These are phyloP conservation scores for Pyrrhia umbra DNA, from an alignment of 2,888 invertebrate species.

Conservation along the genomic window DNA sequence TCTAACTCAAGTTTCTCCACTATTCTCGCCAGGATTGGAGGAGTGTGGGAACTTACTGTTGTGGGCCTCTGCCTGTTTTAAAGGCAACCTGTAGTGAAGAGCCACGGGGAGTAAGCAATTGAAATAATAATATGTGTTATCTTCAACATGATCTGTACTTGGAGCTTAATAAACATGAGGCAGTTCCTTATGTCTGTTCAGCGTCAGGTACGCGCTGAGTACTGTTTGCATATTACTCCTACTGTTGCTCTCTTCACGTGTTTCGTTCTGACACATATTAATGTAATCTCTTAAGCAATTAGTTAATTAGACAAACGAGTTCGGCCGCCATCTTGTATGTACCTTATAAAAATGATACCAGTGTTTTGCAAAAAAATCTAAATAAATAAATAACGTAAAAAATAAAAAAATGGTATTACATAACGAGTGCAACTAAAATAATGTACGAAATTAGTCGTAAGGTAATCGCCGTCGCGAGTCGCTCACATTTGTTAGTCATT, in stretches of 20 bases:
- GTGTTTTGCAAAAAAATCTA: constrained; percentile 63
- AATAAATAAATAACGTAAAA: constrained; percentile 67
- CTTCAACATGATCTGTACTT: not conserved
- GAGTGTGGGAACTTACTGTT: too few relatives aligned
- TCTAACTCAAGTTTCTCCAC: not conserved
- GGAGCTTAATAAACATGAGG: not conserved
- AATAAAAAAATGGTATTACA: constrained; percentile 64
- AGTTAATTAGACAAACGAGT: constrained; percentile 48
- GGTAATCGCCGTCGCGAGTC: constrained; percentile 57
- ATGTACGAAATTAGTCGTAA: constrained; percentile 69
- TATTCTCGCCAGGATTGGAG: too few relatives aligned
- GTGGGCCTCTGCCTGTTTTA: not conserved
- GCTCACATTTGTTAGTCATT: constrained; percentile 47
- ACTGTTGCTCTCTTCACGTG: constrained; percentile 10
- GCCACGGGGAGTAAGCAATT: constrained; percentile 17
- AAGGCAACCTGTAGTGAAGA: constrained; percentile 3
- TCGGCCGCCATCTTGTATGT: constrained; percentile 53
- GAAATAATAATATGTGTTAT: not conserved
- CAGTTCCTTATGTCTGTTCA: not conserved
- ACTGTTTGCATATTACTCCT: constrained; percentile 8
- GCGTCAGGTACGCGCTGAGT: not conserved
- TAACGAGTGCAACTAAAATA: constrained; percentile 80
- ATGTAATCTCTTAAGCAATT: constrained; percentile 47
- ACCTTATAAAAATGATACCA: constrained; percentile 57
- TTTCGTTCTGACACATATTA: constrained; percentile 29